Conservation (phyloP, 2,113 vertebrate genomes). For the Otocyon megalotis region DNA sequence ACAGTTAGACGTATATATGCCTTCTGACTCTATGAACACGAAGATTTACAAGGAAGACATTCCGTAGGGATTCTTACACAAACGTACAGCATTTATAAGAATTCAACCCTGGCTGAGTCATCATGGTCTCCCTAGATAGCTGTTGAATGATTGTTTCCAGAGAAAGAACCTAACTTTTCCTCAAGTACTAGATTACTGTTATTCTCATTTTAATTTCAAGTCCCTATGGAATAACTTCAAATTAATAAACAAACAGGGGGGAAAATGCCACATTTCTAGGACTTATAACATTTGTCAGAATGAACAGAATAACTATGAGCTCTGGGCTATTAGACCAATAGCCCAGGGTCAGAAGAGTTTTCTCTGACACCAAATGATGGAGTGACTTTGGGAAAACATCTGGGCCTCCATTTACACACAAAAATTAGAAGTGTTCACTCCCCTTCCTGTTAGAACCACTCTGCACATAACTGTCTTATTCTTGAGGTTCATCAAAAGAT, state of each 20-base stretch:
- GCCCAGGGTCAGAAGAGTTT: background rate
- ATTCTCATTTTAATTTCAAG: background rate
- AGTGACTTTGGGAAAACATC: background rate
- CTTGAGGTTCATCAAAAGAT: background rate
- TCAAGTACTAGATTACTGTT: constrained; percentile 25
- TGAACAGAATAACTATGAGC: background rate
- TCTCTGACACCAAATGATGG: background rate
- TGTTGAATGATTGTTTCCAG: constrained; percentile 65
- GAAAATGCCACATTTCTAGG: background rate
- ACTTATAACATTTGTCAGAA: background rate
- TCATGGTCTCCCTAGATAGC: constrained; percentile 60
- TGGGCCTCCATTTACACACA: background rate
- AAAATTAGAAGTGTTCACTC: background rate
- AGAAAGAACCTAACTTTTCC: constrained; percentile 70
- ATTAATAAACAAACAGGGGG: constrained; percentile 3
- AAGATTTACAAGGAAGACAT: constrained; percentile 41
- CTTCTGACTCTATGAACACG: constrained; percentile 56
- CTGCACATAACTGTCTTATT: background rate
- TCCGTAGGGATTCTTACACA: constrained; percentile 60
- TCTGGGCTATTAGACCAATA: background rate
- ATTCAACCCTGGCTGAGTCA: constrained; percentile 67
- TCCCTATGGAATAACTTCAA: constrained; percentile 11
- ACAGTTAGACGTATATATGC: background rate
- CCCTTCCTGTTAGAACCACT: background rate
- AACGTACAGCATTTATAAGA: constrained; percentile 67